Evolutionary conservation across 2,113 vertebrate species (phyloP).

Genomic region (Planiliza haematocheilus): DNA sequence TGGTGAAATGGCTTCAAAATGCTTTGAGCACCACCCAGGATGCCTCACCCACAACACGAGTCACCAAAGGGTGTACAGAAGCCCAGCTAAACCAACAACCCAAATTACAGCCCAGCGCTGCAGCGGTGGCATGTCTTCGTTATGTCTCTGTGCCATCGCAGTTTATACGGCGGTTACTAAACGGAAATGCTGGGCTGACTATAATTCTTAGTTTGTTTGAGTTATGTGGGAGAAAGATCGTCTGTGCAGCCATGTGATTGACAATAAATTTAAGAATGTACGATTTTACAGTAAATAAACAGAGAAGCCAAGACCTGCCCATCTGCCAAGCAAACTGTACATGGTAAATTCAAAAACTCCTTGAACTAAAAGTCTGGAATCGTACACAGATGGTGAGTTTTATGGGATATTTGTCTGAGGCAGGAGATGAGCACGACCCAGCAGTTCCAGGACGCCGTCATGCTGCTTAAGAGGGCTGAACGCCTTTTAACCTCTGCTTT

Average conservation of each 20-base stretch:
- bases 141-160: constrained; percentile 29
- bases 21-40: constrained; percentile 62
- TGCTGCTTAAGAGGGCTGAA: constrained; percentile 49
- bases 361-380: constrained; percentile 24
- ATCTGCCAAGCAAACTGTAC: not conserved
- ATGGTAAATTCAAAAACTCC: constrained; percentile 8
- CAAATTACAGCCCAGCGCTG: constrained; percentile 68
- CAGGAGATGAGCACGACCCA: constrained; percentile 43
- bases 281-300: not conserved
- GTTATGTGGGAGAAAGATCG: not conserved
- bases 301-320: not conserved
- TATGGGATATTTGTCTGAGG: constrained; percentile 58
- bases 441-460: constrained; percentile 57
- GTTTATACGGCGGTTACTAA: constrained; percentile 35
- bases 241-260: not conserved
- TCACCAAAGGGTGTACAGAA: constrained; percentile 36
- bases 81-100: constrained; percentile 69
- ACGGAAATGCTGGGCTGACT: constrained; percentile 25
- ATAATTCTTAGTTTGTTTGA: constrained; percentile 4
- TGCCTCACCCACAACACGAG: constrained; percentile 56
- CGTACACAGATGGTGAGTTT: constrained; percentile 63
- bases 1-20: constrained; percentile 35
- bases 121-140: constrained; percentile 49
- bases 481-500: constrained; percentile 67
- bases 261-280: not conserved